Evolutionary conservation across 2,797 vertebrate species (phyloP).

Genomic region (Hybognathus amarus): DNA sequence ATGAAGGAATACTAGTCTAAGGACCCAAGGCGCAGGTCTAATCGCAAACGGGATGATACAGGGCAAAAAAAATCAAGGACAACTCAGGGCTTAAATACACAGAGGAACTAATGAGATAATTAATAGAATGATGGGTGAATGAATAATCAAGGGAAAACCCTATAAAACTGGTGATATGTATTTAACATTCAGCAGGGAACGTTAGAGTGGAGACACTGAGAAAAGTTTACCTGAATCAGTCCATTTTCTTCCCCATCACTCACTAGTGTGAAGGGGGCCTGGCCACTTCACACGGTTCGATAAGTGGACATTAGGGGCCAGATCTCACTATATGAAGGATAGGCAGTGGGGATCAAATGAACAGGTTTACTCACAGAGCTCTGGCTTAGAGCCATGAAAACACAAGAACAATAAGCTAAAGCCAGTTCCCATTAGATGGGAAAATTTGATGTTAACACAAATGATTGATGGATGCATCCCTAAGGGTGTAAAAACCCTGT

Average conservation of each 20-base stretch:
- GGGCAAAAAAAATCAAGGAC: too few species aligned
- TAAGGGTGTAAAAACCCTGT: constrained; percentile 31
- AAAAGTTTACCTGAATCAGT: constrained; percentile 1
- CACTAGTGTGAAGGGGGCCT: constrained; percentile 24
- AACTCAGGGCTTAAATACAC: too few species aligned
- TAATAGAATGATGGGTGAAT: too few species aligned
- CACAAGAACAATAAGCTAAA: constrained; percentile 46
- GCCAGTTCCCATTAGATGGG: constrained; percentile 30
- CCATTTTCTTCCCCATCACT: constrained; percentile 46
- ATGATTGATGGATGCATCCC: constrained; percentile 35
- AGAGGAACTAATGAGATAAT: too few species aligned
- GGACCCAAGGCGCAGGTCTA: too few species aligned
- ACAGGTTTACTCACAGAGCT: constrained; percentile 34
- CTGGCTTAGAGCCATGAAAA: constrained; percentile 41
- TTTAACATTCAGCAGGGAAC: neutral
- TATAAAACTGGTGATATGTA: too few species aligned
- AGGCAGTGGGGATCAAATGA: constrained; percentile 39
- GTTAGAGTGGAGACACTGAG: neutral
- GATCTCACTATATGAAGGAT: constrained; percentile 37
- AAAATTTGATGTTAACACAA: constrained; percentile 43
- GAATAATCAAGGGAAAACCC: too few species aligned
- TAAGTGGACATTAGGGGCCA: constrained; percentile 46
- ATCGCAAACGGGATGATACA: too few species aligned
- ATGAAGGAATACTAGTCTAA: too few species aligned
- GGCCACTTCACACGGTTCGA: constrained; percentile 38